Percentiles rank a stretch among this genome's conserved stretches.
Conservation (phyloP, 2,888 invertebrate genomes). For the Euplagia quadripunctaria region DNA sequence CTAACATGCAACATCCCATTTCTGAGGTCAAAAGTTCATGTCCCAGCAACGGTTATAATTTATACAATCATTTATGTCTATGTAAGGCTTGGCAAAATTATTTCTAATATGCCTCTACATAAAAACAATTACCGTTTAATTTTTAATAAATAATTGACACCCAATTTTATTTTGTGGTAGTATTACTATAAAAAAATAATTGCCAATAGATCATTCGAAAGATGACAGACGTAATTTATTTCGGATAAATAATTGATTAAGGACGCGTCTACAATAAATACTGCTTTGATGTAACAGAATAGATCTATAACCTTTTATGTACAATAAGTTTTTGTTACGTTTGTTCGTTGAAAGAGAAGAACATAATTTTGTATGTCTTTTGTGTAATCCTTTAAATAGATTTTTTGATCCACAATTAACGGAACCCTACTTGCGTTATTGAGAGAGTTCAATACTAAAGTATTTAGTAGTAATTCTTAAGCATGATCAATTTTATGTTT, state of each 20-base stretch:
- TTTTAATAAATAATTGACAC: background rate
- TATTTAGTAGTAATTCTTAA: too few relatives aligned
- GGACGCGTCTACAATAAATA: background rate
- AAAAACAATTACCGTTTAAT: conserved; percentile 4
- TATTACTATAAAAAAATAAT: background rate
- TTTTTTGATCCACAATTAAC: background rate
- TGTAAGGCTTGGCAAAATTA: conserved; percentile 29
- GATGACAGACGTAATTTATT: background rate
- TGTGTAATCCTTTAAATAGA: background rate
- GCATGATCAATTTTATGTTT: too few relatives aligned
- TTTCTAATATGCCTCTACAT: conserved; percentile 19
- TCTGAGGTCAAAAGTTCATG: conserved; percentile 43
- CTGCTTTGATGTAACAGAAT: background rate
- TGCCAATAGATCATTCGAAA: background rate
- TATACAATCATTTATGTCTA: conserved; percentile 34
- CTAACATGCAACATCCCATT: conserved; percentile 42
- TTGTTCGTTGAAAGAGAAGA: background rate
- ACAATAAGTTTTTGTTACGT: background rate
- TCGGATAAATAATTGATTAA: background rate
- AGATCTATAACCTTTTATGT: background rate
- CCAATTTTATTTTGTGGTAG: background rate
- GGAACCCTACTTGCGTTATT: too few relatives aligned
- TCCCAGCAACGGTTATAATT: conserved; percentile 42
- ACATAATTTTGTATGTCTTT: background rate
- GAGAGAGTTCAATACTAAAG: too few relatives aligned